Percentiles rank a stretch among this genome's conserved stretches.
Conservation (phyloP, 2,888 invertebrate genomes). For the Cancer borealis region DNA sequence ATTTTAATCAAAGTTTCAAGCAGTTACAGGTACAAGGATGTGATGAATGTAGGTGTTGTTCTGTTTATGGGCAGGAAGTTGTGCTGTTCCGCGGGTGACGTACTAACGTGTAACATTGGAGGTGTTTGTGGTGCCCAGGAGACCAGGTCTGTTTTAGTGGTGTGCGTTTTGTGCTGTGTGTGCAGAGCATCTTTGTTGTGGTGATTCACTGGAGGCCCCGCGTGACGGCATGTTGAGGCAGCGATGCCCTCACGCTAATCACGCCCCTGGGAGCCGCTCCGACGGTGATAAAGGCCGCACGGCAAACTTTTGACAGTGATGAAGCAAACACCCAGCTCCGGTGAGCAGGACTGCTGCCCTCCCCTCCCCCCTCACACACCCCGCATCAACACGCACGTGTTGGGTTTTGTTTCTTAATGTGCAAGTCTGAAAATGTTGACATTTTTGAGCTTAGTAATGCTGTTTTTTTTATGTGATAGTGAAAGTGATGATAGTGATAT, state of each 20-base stretch:
- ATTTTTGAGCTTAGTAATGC: not conserved
- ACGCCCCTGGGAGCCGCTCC: constrained; percentile 17
- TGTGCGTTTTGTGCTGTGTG: not conserved
- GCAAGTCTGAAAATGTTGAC: not conserved
- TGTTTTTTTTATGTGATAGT: not conserved
- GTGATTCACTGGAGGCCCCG: not conserved
- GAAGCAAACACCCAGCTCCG: not conserved
- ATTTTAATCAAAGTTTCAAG: not conserved
- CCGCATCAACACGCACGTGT: not conserved
- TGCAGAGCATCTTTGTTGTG: constrained; percentile 9
- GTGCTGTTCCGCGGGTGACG: not conserved
- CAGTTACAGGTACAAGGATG: not conserved
- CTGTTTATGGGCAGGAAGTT: not conserved
- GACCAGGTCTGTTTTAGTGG: not conserved
- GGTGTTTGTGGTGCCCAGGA: not conserved
- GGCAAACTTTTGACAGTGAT: constrained; percentile 29
- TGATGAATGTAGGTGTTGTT: not conserved
- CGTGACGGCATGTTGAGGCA: not conserved
- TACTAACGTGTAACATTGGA: not conserved
- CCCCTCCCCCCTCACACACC: not conserved
- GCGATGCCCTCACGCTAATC: not conserved
- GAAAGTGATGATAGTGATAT: not conserved
- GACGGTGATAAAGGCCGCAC: constrained; percentile 11
- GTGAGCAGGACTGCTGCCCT: not conserved
- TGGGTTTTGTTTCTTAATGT: not conserved